phyloP scores from a whole-genome alignment of 1,140 invertebrate species.

The Drosophila ambigua region DNA sequence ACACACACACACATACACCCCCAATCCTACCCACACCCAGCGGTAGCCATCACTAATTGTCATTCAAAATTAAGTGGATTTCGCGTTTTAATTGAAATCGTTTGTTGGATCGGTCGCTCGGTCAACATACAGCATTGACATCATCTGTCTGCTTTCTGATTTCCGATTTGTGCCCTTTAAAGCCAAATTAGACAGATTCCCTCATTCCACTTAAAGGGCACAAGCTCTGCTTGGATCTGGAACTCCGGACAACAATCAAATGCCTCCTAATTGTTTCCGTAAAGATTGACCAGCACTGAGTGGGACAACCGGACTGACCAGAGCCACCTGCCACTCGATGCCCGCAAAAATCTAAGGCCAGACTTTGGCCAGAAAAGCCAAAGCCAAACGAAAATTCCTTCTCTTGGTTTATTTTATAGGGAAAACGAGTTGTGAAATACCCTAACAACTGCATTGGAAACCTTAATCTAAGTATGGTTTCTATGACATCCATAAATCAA shows the following conservation, averaged over 20 bases:
- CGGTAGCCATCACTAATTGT: constrained; percentile 70
- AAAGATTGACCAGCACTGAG: constrained; percentile 52
- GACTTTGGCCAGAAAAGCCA: constrained; percentile 28
- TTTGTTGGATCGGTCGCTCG: constrained; percentile 24
- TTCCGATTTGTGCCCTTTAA: constrained; percentile 44
- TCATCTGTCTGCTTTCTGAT: constrained; percentile 8
- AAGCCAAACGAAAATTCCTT: constrained; percentile 3
- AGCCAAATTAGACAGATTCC: constrained; percentile 47
- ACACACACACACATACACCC: neutral
- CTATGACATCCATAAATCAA: too few relatives aligned
- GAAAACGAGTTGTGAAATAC: too few relatives aligned
- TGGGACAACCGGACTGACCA: neutral
- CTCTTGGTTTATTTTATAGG: too few relatives aligned
- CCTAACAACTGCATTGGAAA: too few relatives aligned
- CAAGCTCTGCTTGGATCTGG: neutral
- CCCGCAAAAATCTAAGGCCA: constrained; percentile 21
- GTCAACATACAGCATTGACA: constrained; percentile 22
- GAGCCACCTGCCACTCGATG: constrained; percentile 27
- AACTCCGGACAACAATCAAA: constrained; percentile 58
- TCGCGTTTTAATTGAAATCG: constrained; percentile 77
- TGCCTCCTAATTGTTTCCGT: constrained; percentile 66
- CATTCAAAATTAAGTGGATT: constrained; percentile 80
- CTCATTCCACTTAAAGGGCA: too few relatives aligned
- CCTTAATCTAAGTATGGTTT: too few relatives aligned
- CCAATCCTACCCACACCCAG: constrained; percentile 18